Evolutionary conservation across 2,113 vertebrate genomes (phyloP).

Genomic region (Furnarius figulus): DNA sequence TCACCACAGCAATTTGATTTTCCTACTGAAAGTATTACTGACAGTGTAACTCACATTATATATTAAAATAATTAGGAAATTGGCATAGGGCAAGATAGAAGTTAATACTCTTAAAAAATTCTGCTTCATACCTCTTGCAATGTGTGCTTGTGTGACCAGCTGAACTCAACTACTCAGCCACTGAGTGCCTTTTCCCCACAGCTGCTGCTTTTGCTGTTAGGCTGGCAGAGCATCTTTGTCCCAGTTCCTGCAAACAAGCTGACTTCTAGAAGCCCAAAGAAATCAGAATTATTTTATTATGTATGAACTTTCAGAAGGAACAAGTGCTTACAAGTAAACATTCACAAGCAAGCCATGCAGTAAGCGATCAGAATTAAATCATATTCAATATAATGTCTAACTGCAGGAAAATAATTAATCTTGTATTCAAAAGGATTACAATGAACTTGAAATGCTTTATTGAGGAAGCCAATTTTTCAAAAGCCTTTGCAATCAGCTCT

Average conservation of each 20-base stretch:
- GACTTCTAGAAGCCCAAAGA: background rate
- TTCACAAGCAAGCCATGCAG: background rate
- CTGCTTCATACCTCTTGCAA: background rate
- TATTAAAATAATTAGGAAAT: background rate
- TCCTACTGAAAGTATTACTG: background rate
- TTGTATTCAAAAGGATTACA: constrained; percentile 2
- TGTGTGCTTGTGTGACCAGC: background rate
- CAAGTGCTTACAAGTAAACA: background rate
- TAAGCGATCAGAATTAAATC: background rate
- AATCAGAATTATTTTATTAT: background rate
- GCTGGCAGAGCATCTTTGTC: background rate
- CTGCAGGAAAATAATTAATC: constrained; percentile 20
- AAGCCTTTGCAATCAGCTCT: constrained; percentile 32
- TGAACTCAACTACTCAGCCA: background rate
- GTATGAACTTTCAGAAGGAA: background rate
- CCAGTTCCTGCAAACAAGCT: background rate
- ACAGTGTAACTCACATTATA: background rate
- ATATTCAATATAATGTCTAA: background rate
- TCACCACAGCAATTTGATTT: background rate
- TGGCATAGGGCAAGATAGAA: background rate
- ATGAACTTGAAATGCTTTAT: background rate
- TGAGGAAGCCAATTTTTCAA: constrained; percentile 8
- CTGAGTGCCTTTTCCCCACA: background rate
- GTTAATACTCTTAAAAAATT: background rate
- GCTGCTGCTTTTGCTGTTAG: background rate